Base-by-base conservation (phyloP, 2,797 vertebrate genomes). In the Sebastes trivittatus region DNA sequence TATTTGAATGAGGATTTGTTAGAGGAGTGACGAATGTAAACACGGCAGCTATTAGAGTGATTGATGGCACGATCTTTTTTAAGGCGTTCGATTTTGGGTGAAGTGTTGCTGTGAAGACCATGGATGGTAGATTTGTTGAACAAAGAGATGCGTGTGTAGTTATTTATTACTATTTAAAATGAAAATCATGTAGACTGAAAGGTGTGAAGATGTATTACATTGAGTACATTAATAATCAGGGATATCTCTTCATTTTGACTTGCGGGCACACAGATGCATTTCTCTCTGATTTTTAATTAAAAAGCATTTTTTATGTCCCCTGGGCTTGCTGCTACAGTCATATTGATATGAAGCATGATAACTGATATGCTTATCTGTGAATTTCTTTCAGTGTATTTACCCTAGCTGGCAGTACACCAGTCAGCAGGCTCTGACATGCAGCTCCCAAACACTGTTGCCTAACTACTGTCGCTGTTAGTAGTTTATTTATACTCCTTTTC, bases 341-440 rank as follows among this genome's bases (percentile, higher is more conserved):
- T 74, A 46, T 52, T 46, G 75, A 86, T 83, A 56, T 81, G 68
- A 80, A 80, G n/a, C n/a, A 2, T 68, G 67, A 86, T 79, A 82
- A 30, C 73, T 77, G 76, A 82, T 73, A 38, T n/a, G 62, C 82
- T 84, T 87, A 87, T 89, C 74, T 77, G 27, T 65, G 38, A 66
- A 42, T 78, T 73, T 72, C 34, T 82, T 58, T 67, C 60, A 30
- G 56, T 38, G 7, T 84, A 55, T 89, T 88, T 80, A 82, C 70
- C 63, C 58, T 59, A 36, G 80, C 25, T n/a, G 23, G 69, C 78
- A 4, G 34, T 2, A 7, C 11, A 7, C n/a, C 2, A 75, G 70
- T 62, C 70, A 65, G 76, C 82, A 80, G 83, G 89, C 76, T 80
- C 60, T 32, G 56, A 88, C 88, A 76, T 42, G 84, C 81, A 63